Evolutionary conservation across 2,888 invertebrate genomes (phyloP).

Genomic region (Eudasyphora cyanicolor): DNA sequence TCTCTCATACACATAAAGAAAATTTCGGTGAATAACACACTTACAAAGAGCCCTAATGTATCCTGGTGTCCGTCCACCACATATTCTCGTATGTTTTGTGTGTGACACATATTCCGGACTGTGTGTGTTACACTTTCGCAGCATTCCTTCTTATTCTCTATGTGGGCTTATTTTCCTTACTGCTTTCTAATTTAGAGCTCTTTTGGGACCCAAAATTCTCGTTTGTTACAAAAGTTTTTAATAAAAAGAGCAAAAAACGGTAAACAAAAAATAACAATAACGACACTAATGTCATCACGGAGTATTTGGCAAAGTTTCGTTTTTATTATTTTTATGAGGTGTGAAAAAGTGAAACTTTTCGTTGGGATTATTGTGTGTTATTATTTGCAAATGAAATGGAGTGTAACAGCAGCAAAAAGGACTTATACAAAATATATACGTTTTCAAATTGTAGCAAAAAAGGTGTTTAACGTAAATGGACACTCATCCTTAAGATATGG

Average conservation of each 20-base stretch:
- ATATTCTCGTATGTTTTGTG: neutral
- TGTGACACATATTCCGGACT: conserved; percentile 13
- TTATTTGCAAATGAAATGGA: neutral
- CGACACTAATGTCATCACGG: conserved; percentile 3
- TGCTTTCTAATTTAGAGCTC: conserved; percentile 43
- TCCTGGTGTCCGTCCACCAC: neutral
- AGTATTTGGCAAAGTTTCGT: neutral
- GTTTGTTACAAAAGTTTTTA: conserved; percentile 38
- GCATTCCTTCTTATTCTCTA: neutral
- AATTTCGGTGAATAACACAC: neutral
- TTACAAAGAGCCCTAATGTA: neutral
- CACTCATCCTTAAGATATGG: too few relatives aligned
- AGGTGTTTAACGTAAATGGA: too few relatives aligned
- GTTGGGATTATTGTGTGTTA: neutral
- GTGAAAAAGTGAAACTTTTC: neutral
- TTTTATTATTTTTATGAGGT: conserved; percentile 12
- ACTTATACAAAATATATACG: neutral
- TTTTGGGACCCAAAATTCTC: conserved; percentile 46
- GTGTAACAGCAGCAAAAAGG: neutral
- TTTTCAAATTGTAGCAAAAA: too few relatives aligned
- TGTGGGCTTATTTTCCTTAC: conserved; percentile 11
- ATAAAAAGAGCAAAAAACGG: conserved; percentile 11
- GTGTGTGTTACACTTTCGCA: neutral
- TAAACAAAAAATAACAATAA: conserved; percentile 27
- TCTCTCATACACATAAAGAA: neutral